Conservation (phyloP, 2,888 invertebrate species). For the Empis stercorea region DNA sequence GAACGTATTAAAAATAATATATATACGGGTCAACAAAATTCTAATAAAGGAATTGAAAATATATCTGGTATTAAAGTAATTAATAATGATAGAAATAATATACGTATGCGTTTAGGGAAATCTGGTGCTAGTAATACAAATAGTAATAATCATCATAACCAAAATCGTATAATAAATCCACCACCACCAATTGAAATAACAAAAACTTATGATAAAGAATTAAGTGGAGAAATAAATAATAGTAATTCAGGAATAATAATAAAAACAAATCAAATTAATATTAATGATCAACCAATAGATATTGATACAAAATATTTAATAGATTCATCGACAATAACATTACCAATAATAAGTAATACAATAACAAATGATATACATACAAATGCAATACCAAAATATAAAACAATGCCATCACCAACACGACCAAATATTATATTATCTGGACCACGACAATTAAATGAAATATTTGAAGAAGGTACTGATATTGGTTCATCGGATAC, state of each 20-base stretch:
- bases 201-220: not conserved
- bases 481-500: conserved; percentile 28
- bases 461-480: conserved; percentile 51
- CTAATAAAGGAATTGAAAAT: conserved; percentile 11
- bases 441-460: conserved; percentile 42
- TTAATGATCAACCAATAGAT: not conserved
- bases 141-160: not conserved
- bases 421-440: conserved; percentile 22
- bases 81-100: conserved; percentile 11
- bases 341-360: conserved; percentile 35
- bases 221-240: too few relatives aligned
- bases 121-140: not conserved
- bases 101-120: conserved; percentile 11
- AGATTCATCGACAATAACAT: conserved; percentile 42
- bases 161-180: not conserved
- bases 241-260: too few relatives aligned
- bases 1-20: conserved; percentile 41
- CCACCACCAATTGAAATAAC: not conserved
- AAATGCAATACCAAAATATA: conserved; percentile 38
- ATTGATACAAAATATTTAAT: conserved; percentile 26
- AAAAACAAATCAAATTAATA: conserved; percentile 1
- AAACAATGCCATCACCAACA: conserved; percentile 46
- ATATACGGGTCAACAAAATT: conserved; percentile 8
- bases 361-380: conserved; percentile 20
- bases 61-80: conserved; percentile 13